phyloP scores from a whole-genome alignment of 2,113 vertebrate genomes.

The Mellivora capensis region DNA sequence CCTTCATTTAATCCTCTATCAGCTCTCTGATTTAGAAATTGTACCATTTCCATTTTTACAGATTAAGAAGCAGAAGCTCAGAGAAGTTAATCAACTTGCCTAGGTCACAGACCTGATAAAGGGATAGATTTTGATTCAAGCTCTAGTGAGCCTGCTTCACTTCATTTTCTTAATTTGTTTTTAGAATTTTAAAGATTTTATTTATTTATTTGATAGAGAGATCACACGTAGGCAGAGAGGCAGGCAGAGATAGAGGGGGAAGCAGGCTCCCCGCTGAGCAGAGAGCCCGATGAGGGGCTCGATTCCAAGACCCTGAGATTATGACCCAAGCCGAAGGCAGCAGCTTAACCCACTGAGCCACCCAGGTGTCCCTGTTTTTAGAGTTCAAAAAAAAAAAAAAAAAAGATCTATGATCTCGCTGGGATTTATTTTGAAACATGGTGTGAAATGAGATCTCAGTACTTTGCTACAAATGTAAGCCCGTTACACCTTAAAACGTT shows the following conservation, averaged over 20 bases:
- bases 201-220: no score
- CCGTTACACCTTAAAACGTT: background rate
- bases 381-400: background rate
- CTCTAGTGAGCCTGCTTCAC: background rate
- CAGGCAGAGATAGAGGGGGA: no score
- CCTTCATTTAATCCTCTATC: background rate
- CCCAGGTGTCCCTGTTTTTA: no score
- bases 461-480: background rate
- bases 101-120: background rate
- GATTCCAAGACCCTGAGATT: no score
- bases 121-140: background rate
- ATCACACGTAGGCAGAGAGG: no score
- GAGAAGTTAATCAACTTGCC: background rate
- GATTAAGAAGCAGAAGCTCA: background rate
- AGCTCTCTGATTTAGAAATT: background rate
- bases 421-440: slow-evolving; percentile 2
- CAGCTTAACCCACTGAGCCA: no score
- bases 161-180: background rate
- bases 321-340: no score
- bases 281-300: accelerated
- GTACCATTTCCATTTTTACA: background rate
- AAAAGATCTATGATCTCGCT: background rate
- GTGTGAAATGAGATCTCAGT: background rate
- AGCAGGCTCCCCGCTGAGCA: no score
- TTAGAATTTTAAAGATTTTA: background rate